Base-by-base conservation (phyloP, 2,888 invertebrate species). In the Amblyjoppa fuscipennis region DNA sequence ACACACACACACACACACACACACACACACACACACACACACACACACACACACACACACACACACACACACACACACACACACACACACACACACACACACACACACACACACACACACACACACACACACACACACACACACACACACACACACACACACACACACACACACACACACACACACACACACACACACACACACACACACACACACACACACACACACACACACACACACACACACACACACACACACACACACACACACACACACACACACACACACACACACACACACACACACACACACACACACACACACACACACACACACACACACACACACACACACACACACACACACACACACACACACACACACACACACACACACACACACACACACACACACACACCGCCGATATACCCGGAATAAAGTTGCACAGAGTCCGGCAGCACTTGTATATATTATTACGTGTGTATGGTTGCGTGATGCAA, bases 401-500 rank as follows among this genome's bases (percentile, higher is more conserved):
- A 31, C 45, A 7, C n/a, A 6, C 2, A 49, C 45, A 16, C 41
- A 41, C 41, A 41, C 38, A 34, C 45, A 77, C 56, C 28, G 77
- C 6, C 64, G 34, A n/a, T 82, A 45, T 28, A 61, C 78, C 53
- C 69, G 75, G 74, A 82, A 82, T 75, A 82, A 64, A 79, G 75
- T 85, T 85, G 82, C 79, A 81, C 78, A 81, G 73, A 56, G 64
- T 64, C 64, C 64, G 64, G 31, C 41, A 59, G 64, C 53, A 56
- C 59, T 64, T 73, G 31, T 79, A 45, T 59, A 76, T 80, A 61
- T 75, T 76, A 80, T 85, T 85, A 85, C 85, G 76, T 79, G 83
- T 76, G 79, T 79, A 25, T 75, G 75, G 56, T 85, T 83, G 83
- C 85, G 83, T 85, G 85, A 75, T 71, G 49, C 70, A 79, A 85